Conservation (phyloP, 2,113 vertebrate genomes). For the Procapra przewalskii region DNA sequence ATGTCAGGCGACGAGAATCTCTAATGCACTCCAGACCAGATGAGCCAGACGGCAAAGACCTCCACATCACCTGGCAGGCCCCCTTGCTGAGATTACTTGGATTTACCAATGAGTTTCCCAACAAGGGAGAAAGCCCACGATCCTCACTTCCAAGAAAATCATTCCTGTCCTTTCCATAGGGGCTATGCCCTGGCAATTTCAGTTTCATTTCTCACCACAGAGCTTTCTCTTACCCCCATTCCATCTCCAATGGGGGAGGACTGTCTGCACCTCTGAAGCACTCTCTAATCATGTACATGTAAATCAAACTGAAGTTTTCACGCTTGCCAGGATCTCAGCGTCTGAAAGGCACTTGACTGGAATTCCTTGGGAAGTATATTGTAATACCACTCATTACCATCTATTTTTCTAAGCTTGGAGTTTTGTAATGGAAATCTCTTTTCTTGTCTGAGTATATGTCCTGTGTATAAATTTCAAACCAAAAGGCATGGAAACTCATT, state of each 20-base stretch:
- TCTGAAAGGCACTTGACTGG: neutral
- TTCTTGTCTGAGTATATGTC: neutral
- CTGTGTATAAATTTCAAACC: neutral
- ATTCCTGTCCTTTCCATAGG: accelerated
- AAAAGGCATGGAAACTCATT: neutral
- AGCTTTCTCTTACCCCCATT: neutral
- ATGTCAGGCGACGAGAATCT: neutral
- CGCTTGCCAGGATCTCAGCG: accelerated
- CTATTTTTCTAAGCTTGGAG: neutral
- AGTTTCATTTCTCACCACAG: accelerated
- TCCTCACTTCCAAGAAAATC: neutral
- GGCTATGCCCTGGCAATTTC: neutral
- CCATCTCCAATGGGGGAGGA: accelerated
- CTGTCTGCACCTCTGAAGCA: accelerated
- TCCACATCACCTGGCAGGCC: accelerated
- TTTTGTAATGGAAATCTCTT: neutral
- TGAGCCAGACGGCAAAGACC: neutral
- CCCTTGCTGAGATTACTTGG: accelerated
- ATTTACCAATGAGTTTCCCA: neutral
- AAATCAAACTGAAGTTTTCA: accelerated
- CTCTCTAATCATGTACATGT: neutral
- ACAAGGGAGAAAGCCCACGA: accelerated
- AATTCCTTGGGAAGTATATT: neutral
- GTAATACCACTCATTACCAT: neutral
- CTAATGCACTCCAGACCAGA: neutral